phyloP scores from a whole-genome alignment of 2,888 invertebrate species.

The Andricus quercusramuli region DNA sequence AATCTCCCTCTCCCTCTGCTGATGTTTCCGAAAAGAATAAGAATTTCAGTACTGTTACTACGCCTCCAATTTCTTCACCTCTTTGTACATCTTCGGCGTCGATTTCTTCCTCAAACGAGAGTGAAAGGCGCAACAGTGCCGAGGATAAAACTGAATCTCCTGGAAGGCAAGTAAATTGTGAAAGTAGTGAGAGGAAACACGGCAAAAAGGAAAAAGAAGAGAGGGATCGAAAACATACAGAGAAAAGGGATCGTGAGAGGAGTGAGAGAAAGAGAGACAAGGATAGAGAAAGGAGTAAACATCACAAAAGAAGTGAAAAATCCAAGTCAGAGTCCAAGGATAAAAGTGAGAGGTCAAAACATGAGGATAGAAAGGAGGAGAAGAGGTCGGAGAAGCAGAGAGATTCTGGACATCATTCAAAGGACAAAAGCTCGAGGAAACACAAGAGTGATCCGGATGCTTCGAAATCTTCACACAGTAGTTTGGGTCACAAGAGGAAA shows the following conservation, averaged over 20 bases:
- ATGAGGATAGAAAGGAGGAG: constrained; percentile 46
- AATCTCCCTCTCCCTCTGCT: constrained; percentile 14
- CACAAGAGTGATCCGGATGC: constrained; percentile 34
- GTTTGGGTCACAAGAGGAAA: constrained; percentile 65
- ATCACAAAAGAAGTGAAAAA: constrained; percentile 45
- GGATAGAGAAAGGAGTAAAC: constrained; percentile 56
- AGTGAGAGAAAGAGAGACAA: constrained; percentile 48
- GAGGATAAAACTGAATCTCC: constrained; percentile 63
- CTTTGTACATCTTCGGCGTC: constrained; percentile 46
- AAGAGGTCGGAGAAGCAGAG: constrained; percentile 48
- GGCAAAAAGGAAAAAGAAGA: constrained; percentile 59
- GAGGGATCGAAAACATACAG: constrained; percentile 53
- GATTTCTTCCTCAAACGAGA: constrained; percentile 55
- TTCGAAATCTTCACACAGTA: constrained; percentile 46
- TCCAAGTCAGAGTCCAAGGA: constrained; percentile 41
- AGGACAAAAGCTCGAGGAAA: constrained; percentile 47
- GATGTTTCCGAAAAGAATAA: constrained; percentile 42
- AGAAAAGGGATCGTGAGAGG: constrained; percentile 55
- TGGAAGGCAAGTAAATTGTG: constrained; percentile 40
- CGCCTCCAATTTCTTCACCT: constrained; percentile 44
- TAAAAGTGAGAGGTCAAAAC: neutral
- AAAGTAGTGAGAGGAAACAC: constrained; percentile 56
- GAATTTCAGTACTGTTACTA: constrained; percentile 29
- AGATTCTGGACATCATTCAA: constrained; percentile 48
- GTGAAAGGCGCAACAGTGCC: constrained; percentile 55